phyloP scores from a whole-genome alignment of 2,797 vertebrate species.

The Tarsius wallacei region DNA sequence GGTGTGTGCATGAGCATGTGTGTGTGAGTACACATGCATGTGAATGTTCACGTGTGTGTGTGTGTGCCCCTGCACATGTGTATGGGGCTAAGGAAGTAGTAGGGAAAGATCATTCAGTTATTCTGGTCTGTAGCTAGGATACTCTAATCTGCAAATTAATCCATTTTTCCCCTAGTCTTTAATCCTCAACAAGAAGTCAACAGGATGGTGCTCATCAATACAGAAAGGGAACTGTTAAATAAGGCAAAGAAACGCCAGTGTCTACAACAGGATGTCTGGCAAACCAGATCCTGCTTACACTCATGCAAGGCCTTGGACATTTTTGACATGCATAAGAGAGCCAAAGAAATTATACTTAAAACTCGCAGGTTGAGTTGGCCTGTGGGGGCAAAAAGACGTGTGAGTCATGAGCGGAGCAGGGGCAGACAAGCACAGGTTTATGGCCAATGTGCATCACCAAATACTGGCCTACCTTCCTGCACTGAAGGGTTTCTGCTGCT shows the following conservation, averaged over 20 bases:
- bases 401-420: not conserved
- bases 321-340: not conserved
- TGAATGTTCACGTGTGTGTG: no score
- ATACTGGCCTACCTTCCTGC: not conserved
- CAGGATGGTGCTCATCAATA: slow-evolving; percentile 74
- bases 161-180: slow-evolving; percentile 70
- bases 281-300: not conserved
- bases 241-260: slow-evolving; percentile 90
- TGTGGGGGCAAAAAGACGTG: fast-evolving
- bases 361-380: not conserved
- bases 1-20: not conserved
- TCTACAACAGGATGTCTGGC: slow-evolving; percentile 90
- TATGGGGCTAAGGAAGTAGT: not conserved
- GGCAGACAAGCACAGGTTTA: not conserved
- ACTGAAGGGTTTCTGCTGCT: not conserved
- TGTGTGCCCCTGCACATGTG: not conserved
- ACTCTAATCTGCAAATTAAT: slow-evolving; percentile 78
- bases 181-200: slow-evolving; percentile 86
- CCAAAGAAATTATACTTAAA: not conserved
- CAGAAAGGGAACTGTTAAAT: slow-evolving; percentile 80
- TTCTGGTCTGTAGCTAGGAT: slow-evolving; percentile 89
- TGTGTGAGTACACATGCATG: fast-evolving
- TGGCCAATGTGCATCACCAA: fast-evolving
- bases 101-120: slow-evolving; percentile 86
- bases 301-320: not conserved